Evolutionary conservation across 2,797 vertebrate species (phyloP), one percentile per base, ranked within the genome.

Genomic region (Anguilla marmorata): DNA sequence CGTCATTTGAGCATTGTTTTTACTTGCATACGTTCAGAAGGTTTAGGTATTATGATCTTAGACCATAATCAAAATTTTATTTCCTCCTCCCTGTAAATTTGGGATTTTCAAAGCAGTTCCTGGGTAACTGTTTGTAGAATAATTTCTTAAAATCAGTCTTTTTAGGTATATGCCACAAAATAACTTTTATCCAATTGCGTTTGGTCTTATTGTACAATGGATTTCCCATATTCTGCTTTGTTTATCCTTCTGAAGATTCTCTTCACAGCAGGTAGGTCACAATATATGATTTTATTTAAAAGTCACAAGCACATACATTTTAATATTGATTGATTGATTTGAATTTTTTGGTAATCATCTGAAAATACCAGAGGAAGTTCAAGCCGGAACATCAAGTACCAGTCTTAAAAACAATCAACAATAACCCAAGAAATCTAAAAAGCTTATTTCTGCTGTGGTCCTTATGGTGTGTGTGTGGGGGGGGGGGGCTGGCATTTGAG

Each of bases 221-320:
- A 30, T 16, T 52, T 74, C 45, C 41, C 9, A 52, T 86, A 30
- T 74, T 41, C 66, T 74, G 7, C 66, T 52, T 45, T 86, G 45
- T 74, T 52, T 21, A 69, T 21, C 2, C 12, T 66, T 5, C 30
- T 41, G 56, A 85, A 41, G 56, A 41, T 16, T 63, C 30, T 72
- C 84, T 60, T 56, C 33, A 86, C 24, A 86, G 9, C 58, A 86
- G 84, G 84, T 85, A 85, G 84, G 84, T 85, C 0, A 14, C 74
- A 41, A 21, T 76, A 24, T 85, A 72, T 11, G 11, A 12, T 33
- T 72, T 72, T 33, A 1, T 30, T 30, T 84, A 58, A 58, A 21
- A 21, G 54, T 84, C 82, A 21, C 7, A 52, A 52, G 66, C n/a
- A 24, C 21, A 3, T 52, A 14, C 4, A 50, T 84, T 63, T 24